phyloP scores from a whole-genome alignment of 1,140 invertebrate species.

The Meloidogyne exigua region DNA sequence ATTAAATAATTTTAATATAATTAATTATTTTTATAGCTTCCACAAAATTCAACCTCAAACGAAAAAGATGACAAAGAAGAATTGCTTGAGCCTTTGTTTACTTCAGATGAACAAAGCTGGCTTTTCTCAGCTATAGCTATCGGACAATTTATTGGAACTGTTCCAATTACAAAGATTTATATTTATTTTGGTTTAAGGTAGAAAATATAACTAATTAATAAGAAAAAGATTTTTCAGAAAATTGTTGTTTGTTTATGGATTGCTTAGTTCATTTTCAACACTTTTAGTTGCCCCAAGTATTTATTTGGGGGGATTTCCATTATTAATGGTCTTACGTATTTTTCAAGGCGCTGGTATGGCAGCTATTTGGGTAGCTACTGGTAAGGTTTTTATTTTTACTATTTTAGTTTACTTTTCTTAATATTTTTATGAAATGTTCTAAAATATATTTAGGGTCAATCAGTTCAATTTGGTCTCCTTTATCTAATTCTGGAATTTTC shows the following conservation, averaged over 20 bases:
- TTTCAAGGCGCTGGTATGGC: background rate
- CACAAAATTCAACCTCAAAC: background rate
- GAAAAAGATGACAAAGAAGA: background rate
- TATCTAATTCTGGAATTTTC: slow-evolving; percentile 14
- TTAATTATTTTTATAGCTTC: background rate
- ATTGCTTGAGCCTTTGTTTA: background rate
- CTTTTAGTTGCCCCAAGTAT: slow-evolving; percentile 6
- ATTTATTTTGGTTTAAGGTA: slow-evolving; percentile 6
- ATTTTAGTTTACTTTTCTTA: background rate
- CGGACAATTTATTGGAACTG: slow-evolving; percentile 9
- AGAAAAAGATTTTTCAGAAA: background rate
- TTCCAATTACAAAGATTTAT: slow-evolving; percentile 7
- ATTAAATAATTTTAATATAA: no score
- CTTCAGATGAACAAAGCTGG: slow-evolving; percentile 12
- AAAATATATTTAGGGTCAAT: background rate
- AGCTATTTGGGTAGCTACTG: background rate
- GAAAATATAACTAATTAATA: no score
- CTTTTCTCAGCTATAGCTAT: slow-evolving; percentile 17
- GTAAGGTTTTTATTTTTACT: background rate
- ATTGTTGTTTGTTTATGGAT: slow-evolving; percentile 16
- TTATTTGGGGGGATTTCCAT: background rate
- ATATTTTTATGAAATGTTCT: no score
- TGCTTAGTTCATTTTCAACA: slow-evolving; percentile 10
- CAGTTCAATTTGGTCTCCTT: slow-evolving; percentile 12
- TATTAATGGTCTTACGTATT: background rate